Base-by-base conservation (phyloP, 2,888 invertebrate species). In the Sialis lutaria region DNA sequence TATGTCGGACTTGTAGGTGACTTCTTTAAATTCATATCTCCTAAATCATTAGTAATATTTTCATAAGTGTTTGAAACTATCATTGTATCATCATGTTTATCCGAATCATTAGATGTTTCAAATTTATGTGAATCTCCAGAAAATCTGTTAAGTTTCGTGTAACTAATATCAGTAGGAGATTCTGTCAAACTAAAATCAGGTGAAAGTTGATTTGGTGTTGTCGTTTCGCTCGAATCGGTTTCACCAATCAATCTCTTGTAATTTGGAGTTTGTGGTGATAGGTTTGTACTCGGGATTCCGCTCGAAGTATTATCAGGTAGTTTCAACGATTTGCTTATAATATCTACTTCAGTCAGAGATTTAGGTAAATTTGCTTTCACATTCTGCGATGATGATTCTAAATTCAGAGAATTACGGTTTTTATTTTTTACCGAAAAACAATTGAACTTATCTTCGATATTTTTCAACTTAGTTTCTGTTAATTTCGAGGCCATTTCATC, bases 1-100 rank as follows among this genome's bases (percentile, higher is more conserved):
- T 65, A 64, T 8, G 56, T 61, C 0, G 78, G 78, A 55, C 75
- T 76, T 55, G 69, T 68, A 7, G 68, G 54, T 1, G 64, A 63
- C 0, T 65, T 66, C 0, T 68, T 68, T 0, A 69, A 67, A 42
- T 67, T 67, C 55, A 68, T 69, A 34, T 46, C 48, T 13, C 40
- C 43, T 22, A 44, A 48, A 32, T 40, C 45, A 13, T 37, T 40
- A 4, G 40, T 9, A 32, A 44, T 22, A 44, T 43, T 44, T 44
- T 44, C 44, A 44, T 44, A 48, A 6, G 47, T 47, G 12, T 35
- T 42, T 9, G 47, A 35, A 22, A 40, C 5, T 32, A 12, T 32
- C 12, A 13, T 35, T 2, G 12, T 33, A 8, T 31, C 13, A 9
- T 40, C 33, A 30, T 10, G 37, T n/a, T 47, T 42, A n/a, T n/a